Evolutionary conservation across 1,140 invertebrate genomes (phyloP).

Genomic region (Zaprionus kolodkinae): DNA sequence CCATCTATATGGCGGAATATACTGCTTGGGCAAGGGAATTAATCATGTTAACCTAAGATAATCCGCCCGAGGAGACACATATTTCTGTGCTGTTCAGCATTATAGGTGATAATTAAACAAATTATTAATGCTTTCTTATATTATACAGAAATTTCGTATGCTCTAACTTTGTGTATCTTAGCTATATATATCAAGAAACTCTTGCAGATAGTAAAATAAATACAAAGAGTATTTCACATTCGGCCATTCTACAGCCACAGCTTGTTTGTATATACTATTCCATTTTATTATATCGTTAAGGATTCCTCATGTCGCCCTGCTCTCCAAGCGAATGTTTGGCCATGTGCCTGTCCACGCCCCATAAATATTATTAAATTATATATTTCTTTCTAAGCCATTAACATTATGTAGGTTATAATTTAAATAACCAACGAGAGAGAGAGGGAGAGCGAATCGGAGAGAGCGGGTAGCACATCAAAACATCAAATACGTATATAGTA

Average conservation of each 20-base stretch:
- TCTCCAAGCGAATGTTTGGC: conserved; percentile 54
- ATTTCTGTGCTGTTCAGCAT: not conserved
- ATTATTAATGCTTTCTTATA: conserved; percentile 26
- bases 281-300: conserved; percentile 37
- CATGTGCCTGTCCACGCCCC: conserved; percentile 78
- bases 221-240: not conserved
- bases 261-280: conserved; percentile 8
- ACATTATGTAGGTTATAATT: conserved; percentile 81
- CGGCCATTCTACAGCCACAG: not conserved
- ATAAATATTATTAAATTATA: conserved; percentile 82
- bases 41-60: not conserved
- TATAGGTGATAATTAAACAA: conserved; percentile 29
- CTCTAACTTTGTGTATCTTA: not conserved
- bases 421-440: conserved; percentile 65
- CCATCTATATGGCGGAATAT: not conserved
- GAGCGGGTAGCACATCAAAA: conserved; percentile 56
- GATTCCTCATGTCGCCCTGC: conserved; percentile 27
- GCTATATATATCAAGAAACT: not conserved
- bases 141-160: not conserved
- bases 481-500: conserved; percentile 43
- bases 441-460: not conserved
- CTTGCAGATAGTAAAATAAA: too few species aligned
- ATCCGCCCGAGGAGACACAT: not conserved
- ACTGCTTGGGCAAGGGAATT: not conserved
- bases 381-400: conserved; percentile 77